Conservation (phyloP, 2,113 vertebrate species). For the Ailuropoda melanoleuca region DNA sequence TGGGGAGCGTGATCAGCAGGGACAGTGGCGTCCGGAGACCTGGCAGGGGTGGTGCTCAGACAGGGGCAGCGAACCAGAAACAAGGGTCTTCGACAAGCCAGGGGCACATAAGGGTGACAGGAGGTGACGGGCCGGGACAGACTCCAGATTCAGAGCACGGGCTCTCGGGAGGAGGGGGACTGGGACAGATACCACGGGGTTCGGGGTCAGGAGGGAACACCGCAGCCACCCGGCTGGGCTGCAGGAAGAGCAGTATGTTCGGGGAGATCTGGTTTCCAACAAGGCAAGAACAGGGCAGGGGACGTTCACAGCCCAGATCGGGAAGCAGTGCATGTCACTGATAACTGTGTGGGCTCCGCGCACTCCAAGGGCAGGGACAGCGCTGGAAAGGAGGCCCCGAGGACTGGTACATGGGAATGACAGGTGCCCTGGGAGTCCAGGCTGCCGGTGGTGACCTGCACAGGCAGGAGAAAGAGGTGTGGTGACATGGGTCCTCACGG, state of each 20-base stretch:
- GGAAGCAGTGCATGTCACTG: neutral
- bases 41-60: neutral
- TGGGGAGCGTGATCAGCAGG: neutral
- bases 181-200: fast-evolving
- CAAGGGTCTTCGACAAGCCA: neutral
- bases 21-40: neutral
- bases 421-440: neutral
- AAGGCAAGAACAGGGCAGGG: neutral
- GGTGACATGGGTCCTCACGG: neutral
- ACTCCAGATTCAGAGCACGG: neutral
- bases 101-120: neutral
- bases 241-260: neutral
- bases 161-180: neutral
- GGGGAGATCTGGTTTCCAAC: neutral
- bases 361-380: neutral
- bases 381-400: neutral
- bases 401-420: neutral
- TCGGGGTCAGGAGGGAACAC: neutral
- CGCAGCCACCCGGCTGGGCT: neutral
- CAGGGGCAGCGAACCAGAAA: no score
- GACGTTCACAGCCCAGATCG: neutral
- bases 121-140: fast-evolving
- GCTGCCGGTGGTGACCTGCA: neutral
- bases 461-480: neutral
- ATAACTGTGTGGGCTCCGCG: no score